Conservation (phyloP, 2,113 vertebrate species). For the Tympanuchus pallidicinctus region DNA sequence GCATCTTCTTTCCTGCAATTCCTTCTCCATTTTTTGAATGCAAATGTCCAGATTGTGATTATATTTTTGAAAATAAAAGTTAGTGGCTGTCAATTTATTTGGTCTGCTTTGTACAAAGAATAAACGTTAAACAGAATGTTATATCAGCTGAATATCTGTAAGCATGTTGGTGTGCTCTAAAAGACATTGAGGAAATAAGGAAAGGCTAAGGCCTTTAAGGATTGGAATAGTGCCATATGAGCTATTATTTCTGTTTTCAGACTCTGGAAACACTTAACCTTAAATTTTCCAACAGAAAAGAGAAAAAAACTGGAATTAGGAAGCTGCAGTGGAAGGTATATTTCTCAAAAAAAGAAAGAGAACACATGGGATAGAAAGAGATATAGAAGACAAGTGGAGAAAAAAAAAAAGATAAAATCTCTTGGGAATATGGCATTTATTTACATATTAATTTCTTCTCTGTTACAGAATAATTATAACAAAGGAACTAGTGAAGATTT, state of each 20-base stretch:
- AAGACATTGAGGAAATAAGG: conserved; percentile 17
- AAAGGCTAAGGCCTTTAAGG: background rate
- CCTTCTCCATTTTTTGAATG: background rate
- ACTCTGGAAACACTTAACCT: background rate
- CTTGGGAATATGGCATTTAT: background rate
- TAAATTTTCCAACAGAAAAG: background rate
- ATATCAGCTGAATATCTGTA: background rate
- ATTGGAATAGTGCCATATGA: background rate
- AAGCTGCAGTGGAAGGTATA: background rate
- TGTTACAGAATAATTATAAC: background rate
- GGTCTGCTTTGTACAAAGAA: background rate
- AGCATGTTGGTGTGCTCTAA: background rate
- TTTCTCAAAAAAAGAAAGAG: background rate
- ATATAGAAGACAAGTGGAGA: accelerated
- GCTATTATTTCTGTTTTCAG: background rate
- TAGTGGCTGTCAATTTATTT: background rate
- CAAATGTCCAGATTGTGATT: background rate
- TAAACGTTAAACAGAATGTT: background rate
- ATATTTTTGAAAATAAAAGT: background rate
- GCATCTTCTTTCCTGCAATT: background rate
- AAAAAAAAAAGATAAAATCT: background rate
- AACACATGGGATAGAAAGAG: background rate
- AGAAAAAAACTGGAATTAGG: background rate
- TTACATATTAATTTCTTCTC: background rate
- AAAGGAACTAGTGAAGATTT: background rate